These are phyloP conservation scores for Fistularia commersonii DNA, from an alignment of 2,797 vertebrate species.

Conservation along the genomic window DNA sequence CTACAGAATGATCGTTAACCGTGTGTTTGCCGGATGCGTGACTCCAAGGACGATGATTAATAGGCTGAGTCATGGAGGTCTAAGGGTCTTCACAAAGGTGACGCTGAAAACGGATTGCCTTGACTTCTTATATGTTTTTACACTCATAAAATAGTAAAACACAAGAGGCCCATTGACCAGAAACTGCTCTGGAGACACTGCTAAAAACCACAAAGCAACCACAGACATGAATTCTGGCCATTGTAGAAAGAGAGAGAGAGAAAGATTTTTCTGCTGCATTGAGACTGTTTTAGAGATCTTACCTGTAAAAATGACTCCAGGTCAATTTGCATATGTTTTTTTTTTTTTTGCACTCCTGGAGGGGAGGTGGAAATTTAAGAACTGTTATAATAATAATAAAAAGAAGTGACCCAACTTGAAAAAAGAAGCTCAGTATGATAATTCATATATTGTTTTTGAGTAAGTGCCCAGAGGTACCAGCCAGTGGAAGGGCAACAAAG, in stretches of 20 bases:
- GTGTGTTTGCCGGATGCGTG: conserved; percentile 23
- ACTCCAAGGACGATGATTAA: conserved; percentile 53
- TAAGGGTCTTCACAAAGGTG: conserved; percentile 35
- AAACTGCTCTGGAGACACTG: conserved; percentile 25
- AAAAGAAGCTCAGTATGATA: too few relatives aligned
- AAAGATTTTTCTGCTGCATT: too few relatives aligned
- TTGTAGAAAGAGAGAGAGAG: not conserved
- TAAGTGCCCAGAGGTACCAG: too few relatives aligned
- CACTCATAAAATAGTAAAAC: conserved; percentile 42
- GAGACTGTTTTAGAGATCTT: too few relatives aligned
- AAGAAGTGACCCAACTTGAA: too few relatives aligned
- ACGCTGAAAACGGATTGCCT: conserved; percentile 26
- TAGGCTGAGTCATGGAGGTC: conserved; percentile 43
- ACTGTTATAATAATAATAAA: too few relatives aligned
- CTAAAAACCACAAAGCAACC: conserved; percentile 27
- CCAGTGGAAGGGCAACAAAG: too few relatives aligned
- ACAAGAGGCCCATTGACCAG: conserved; percentile 37
- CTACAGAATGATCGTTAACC: conserved; percentile 21
- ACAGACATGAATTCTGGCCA: conserved; percentile 28
- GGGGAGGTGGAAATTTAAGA: too few relatives aligned
- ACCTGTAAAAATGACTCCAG: too few relatives aligned
- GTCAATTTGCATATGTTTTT: too few relatives aligned
- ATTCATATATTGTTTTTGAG: too few relatives aligned
- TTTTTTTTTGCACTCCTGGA: too few relatives aligned
- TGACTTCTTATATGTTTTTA: conserved; percentile 51